Conservation (phyloP, 2,888 invertebrate genomes). For the Drosophila stalkeri region DNA sequence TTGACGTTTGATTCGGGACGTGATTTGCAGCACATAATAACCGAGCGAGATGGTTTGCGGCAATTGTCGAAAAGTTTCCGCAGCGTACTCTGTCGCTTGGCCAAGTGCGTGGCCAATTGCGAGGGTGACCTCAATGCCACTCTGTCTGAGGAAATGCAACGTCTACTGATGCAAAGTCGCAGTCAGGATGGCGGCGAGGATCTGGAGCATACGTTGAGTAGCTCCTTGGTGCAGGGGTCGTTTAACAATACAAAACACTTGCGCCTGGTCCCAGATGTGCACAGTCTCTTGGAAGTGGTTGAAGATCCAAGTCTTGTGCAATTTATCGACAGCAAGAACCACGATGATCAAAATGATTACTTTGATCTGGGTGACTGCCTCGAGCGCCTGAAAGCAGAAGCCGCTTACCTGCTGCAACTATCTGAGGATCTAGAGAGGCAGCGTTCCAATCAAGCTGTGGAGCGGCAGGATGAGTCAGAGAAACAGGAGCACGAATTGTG, state of each 20-base stretch:
- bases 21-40: slow-evolving; percentile 83
- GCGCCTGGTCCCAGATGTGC: slow-evolving; percentile 90
- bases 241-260: slow-evolving; percentile 85
- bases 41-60: slow-evolving; percentile 88
- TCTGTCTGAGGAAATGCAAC: slow-evolving; percentile 87
- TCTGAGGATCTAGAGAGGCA: slow-evolving; percentile 84
- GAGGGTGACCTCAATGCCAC: slow-evolving; percentile 93
- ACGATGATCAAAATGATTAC: slow-evolving; percentile 74
- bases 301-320: slow-evolving; percentile 87
- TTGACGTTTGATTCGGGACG: slow-evolving; percentile 84
- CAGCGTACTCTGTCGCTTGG: slow-evolving; percentile 89
- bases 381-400: slow-evolving; percentile 89
- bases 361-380: slow-evolving; percentile 89
- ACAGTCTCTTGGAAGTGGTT: slow-evolving; percentile 87
- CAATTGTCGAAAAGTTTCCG: slow-evolving; percentile 89
- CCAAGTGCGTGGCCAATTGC: slow-evolving; percentile 90
- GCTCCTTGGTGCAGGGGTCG: slow-evolving; percentile 68
- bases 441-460: slow-evolving; percentile 61
- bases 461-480: slow-evolving; percentile 70
- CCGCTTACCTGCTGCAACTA: slow-evolving; percentile 89
- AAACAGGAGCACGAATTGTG: slow-evolving; percentile 72
- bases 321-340: slow-evolving; percentile 87
- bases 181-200: slow-evolving; percentile 70
- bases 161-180: slow-evolving; percentile 71
- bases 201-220: slow-evolving; percentile 70